Conservation (phyloP, 1,140 invertebrate species). For the Philopotamus ludificatus region DNA sequence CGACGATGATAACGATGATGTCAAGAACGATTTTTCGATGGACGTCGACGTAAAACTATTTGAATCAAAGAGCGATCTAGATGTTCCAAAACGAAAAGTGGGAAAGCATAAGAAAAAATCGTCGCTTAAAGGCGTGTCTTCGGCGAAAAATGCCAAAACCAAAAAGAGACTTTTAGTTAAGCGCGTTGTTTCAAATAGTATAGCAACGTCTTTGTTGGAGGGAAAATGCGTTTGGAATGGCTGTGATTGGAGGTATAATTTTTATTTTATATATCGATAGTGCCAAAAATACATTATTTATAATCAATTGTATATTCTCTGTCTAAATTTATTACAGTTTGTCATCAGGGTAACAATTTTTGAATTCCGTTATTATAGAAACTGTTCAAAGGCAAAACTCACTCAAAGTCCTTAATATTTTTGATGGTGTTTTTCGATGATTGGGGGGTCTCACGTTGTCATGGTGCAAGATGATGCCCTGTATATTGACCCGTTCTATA, state of each 20-base stretch:
- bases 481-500: too few species aligned
- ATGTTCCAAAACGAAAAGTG: conserved; percentile 28
- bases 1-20: conserved; percentile 22
- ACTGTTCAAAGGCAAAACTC: too few species aligned
- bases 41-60: conserved; percentile 30
- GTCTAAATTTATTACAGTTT: too few species aligned
- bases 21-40: conserved; percentile 29
- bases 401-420: too few species aligned
- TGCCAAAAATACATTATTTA: background rate
- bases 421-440: too few species aligned
- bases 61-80: conserved; percentile 7
- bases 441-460: too few species aligned
- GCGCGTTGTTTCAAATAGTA: conserved; percentile 31
- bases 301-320: too few species aligned
- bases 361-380: too few species aligned
- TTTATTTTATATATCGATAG: background rate
- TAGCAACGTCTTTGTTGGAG: conserved; percentile 37
- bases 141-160: conserved; percentile 14
- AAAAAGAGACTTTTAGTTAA: conserved; percentile 25
- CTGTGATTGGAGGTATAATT: conserved; percentile 33
- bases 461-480: too few species aligned
- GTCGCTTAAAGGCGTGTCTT: conserved; percentile 8
- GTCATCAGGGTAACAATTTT: too few species aligned
- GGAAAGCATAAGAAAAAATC: conserved; percentile 34
- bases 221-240: conserved; percentile 38